phyloP scores from a whole-genome alignment of 2,888 invertebrate species.

The Neoscelio sp. region DNA sequence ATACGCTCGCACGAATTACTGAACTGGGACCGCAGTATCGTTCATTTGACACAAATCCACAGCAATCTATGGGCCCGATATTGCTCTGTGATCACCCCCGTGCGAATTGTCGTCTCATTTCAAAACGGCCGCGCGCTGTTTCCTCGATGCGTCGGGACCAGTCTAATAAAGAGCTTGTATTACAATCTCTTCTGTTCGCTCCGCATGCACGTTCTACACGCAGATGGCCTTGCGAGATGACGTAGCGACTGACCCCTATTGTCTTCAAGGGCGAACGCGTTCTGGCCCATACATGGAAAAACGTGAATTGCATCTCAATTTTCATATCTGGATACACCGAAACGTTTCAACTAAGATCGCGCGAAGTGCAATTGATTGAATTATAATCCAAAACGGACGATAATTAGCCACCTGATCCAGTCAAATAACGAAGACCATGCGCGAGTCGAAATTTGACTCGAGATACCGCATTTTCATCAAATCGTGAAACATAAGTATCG shows the following conservation, averaged over 20 bases:
- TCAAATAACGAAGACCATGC: no score
- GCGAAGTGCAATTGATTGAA: no score
- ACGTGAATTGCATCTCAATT: constrained; percentile 75
- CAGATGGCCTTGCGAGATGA: constrained; percentile 80
- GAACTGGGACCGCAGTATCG: constrained; percentile 36
- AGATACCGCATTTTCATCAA: no score
- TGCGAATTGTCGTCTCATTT: constrained; percentile 75
- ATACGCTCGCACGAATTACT: constrained; percentile 24
- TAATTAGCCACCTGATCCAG: no score
- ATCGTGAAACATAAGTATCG: no score
- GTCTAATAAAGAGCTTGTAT: constrained; percentile 78
- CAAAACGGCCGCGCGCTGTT: constrained; percentile 45
- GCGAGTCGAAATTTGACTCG: no score
- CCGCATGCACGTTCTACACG: constrained; percentile 33
- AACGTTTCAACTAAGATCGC: constrained; percentile 53
- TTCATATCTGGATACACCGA: constrained; percentile 37
- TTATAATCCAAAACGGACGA: no score
- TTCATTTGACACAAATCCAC: no score
- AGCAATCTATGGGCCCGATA: no score
- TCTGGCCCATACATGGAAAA: constrained; percentile 68
- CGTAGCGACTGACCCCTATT: constrained; percentile 77
- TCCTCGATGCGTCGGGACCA: constrained; percentile 42
- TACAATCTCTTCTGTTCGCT: constrained; percentile 69
- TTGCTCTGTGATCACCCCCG: constrained; percentile 69
- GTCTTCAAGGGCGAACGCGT: constrained; percentile 75